Conservation (phyloP, 2,113 vertebrate genomes). For the Xiphophorus hellerii region DNA sequence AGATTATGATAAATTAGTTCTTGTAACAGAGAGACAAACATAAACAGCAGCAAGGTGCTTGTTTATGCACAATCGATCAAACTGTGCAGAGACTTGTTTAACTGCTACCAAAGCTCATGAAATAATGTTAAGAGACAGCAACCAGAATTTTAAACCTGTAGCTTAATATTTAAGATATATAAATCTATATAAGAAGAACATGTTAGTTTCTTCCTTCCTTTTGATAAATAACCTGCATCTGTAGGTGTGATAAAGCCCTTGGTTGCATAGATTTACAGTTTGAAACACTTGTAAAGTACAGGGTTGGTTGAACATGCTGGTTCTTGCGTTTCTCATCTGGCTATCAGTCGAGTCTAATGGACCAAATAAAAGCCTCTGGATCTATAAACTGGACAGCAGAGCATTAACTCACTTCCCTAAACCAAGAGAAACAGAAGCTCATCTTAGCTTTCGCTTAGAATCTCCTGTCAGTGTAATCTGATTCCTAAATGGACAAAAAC, state of each 20-base stretch:
- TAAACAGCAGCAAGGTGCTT: background rate
- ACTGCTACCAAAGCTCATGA: background rate
- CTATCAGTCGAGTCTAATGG: constrained; percentile 59
- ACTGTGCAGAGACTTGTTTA: background rate
- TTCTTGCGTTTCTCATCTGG: constrained; percentile 24
- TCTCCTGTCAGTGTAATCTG: constrained; percentile 53
- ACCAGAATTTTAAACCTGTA: background rate
- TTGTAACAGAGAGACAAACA: background rate
- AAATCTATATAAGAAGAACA: background rate
- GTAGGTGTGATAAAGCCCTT: background rate
- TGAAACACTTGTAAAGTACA: background rate
- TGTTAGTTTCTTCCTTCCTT: background rate
- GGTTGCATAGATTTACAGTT: background rate
- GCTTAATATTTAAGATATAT: background rate
- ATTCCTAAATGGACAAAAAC: constrained; percentile 50
- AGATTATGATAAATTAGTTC: background rate
- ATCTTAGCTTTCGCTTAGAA: constrained; percentile 31
- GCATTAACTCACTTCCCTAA: constrained; percentile 53
- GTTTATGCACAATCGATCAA: background rate
- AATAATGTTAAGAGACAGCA: background rate
- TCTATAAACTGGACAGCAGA: constrained; percentile 69
- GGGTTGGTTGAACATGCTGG: constrained; percentile 4
- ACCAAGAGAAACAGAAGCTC: constrained; percentile 55
- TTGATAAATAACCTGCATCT: background rate
- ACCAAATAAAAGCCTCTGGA: constrained; percentile 67